Percentiles rank a stretch among this genome's conserved stretches.
Conservation (phyloP, 2,113 vertebrate species). For the Tetraodon nigroviridis region DNA sequence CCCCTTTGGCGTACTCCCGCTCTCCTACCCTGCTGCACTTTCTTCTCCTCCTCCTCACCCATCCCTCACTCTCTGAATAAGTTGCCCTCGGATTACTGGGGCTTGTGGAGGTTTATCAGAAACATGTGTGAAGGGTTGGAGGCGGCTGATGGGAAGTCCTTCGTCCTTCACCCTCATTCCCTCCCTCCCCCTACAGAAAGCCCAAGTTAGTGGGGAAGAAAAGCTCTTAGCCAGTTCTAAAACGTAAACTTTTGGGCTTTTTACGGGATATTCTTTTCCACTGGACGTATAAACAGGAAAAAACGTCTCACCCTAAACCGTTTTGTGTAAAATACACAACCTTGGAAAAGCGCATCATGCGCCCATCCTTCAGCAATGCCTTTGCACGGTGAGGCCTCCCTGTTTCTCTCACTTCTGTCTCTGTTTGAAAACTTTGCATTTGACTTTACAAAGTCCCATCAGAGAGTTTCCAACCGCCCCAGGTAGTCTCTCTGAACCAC, state of each 20-base stretch:
- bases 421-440: constrained; percentile 21
- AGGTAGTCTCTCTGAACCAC: constrained; percentile 5
- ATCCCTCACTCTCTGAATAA: constrained; percentile 58
- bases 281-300: constrained; percentile 58
- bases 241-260: constrained; percentile 57
- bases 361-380: neutral
- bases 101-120: constrained; percentile 79
- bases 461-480: constrained; percentile 2
- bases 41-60: constrained; percentile 48
- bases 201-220: constrained; percentile 46
- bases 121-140: constrained; percentile 78
- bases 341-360: constrained; percentile 41
- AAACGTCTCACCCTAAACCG: constrained; percentile 50
- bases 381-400: constrained; percentile 5
- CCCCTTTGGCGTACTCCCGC: constrained; percentile 37
- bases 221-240: constrained; percentile 61
- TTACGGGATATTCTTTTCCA: constrained; percentile 68
- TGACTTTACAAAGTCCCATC: constrained; percentile 20
- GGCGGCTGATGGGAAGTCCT: constrained; percentile 69
- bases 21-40: constrained; percentile 32
- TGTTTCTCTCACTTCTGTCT: constrained; percentile 20
- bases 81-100: constrained; percentile 71
- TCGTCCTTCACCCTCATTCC: constrained; percentile 55
- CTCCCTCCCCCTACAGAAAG: constrained; percentile 29
- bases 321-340: constrained; percentile 53